Conservation (phyloP, 2,888 invertebrate genomes). For the Vannuccia rotundouncinata region DNA sequence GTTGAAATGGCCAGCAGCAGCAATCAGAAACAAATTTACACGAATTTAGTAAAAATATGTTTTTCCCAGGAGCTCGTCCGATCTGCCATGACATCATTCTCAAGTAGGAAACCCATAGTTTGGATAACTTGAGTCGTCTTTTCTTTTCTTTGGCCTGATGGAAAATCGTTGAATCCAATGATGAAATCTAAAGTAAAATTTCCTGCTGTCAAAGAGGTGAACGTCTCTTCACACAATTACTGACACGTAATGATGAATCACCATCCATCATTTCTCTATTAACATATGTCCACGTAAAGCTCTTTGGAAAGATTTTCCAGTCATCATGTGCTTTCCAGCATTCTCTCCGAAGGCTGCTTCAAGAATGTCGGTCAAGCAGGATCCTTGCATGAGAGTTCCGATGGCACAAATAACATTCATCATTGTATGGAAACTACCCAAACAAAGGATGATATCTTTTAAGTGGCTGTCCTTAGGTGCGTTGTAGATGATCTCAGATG, state of each 20-base stretch:
- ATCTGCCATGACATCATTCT: too few relatives aligned
- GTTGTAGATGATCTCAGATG: slow-evolving; percentile 31
- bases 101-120: too few relatives aligned
- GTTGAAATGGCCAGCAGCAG: slow-evolving; percentile 39
- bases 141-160: too few relatives aligned
- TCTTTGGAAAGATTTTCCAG: slow-evolving; percentile 34
- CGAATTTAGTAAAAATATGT: too few relatives aligned
- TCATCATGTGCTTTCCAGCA: slow-evolving; percentile 36
- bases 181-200: too few relatives aligned
- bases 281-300: slow-evolving; percentile 38
- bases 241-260: too few relatives aligned
- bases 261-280: too few relatives aligned
- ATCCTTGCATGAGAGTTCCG: slow-evolving; percentile 33
- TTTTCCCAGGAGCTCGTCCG: too few relatives aligned
- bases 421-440: slow-evolving; percentile 31
- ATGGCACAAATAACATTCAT: slow-evolving; percentile 36
- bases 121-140: too few relatives aligned
- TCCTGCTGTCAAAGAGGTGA: too few relatives aligned
- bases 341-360: slow-evolving; percentile 33
- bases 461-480: slow-evolving; percentile 35
- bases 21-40: slow-evolving; percentile 39
- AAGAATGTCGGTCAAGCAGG: slow-evolving; percentile 31
- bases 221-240: too few relatives aligned
- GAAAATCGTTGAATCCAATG: too few relatives aligned
- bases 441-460: slow-evolving; percentile 31